These are phyloP conservation scores for Platycheirus albimanus DNA, from an alignment of 2,888 invertebrate species.

Conservation along the genomic window DNA sequence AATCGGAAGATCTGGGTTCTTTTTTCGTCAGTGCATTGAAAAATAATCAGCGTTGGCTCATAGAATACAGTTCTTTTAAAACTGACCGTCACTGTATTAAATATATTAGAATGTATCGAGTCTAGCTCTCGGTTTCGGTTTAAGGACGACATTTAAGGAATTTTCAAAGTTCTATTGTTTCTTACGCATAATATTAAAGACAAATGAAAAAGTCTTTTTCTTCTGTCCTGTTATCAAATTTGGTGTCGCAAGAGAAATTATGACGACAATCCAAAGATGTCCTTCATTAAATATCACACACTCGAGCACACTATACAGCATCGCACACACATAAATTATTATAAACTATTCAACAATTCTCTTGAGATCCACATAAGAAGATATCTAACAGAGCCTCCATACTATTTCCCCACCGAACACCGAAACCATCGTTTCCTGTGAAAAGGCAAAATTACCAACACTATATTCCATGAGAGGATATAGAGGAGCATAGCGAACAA, in stretches of 20 bases:
- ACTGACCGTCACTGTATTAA: too few relatives aligned
- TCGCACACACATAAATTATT: constrained; percentile 45
- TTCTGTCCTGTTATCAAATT: constrained; percentile 8
- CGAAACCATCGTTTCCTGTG: not conserved
- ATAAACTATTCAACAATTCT: constrained; percentile 73
- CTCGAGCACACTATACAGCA: constrained; percentile 36
- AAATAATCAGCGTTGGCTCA: too few relatives aligned
- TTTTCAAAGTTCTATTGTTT: too few relatives aligned
- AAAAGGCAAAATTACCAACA: constrained; percentile 13
- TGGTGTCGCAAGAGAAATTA: constrained; percentile 54
- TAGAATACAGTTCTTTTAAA: too few relatives aligned
- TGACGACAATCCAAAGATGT: constrained; percentile 58
- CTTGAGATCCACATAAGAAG: constrained; percentile 57
- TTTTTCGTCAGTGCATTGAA: too few relatives aligned
- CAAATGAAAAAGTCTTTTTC: not conserved
- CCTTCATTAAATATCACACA: constrained; percentile 66
- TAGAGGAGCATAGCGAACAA: constrained; percentile 52
- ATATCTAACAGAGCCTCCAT: constrained; percentile 4
- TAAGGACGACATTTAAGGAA: too few relatives aligned
- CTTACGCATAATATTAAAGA: too few relatives aligned
- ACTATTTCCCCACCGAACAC: too few relatives aligned
- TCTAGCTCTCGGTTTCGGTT: too few relatives aligned
- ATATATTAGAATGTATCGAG: too few relatives aligned
- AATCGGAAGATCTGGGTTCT: too few relatives aligned
- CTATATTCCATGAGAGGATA: not conserved